Evolutionary conservation across 2,797 vertebrate genomes (phyloP).

Genomic region (Gadopsis bispinosus): DNA sequence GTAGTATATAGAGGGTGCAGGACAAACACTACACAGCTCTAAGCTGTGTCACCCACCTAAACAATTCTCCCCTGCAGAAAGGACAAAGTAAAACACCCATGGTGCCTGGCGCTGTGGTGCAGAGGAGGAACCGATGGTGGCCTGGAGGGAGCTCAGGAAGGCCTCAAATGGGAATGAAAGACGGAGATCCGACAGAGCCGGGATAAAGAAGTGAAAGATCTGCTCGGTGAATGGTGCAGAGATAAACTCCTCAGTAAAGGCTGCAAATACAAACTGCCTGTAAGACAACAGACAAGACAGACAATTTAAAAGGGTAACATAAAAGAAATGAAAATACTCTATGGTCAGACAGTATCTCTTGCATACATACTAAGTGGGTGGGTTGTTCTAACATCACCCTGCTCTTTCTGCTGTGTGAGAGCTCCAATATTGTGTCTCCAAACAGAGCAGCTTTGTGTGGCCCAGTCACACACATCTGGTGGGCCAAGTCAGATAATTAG

Average conservation of each 20-base stretch:
- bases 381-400: slow-evolving; percentile 37
- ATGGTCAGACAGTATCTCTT: slow-evolving; percentile 1
- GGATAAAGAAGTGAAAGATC: slow-evolving; percentile 95
- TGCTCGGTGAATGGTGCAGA: slow-evolving; percentile 96
- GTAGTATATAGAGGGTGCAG: neutral
- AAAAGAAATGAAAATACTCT: neutral
- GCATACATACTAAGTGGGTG: slow-evolving; percentile 14
- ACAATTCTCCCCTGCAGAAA: slow-evolving; percentile 91
- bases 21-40: slow-evolving; percentile 6
- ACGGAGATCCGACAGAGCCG: slow-evolving; percentile 91
- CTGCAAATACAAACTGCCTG: slow-evolving; percentile 94
- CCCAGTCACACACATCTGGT: slow-evolving; percentile 80
- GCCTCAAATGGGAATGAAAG: slow-evolving; percentile 92
- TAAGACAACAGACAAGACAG: slow-evolving; percentile 45
- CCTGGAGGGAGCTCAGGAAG: slow-evolving; percentile 92
- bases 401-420: slow-evolving; percentile 41
- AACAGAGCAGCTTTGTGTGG: slow-evolving; percentile 77
- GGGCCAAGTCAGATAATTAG: slow-evolving; percentile 75
- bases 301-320: slow-evolving; percentile 7
- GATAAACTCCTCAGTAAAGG: slow-evolving; percentile 96
- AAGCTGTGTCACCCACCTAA: slow-evolving; percentile 83
- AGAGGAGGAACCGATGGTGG: slow-evolving; percentile 76
- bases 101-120: slow-evolving; percentile 85
- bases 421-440: slow-evolving; percentile 73
- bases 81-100: slow-evolving; percentile 96